These are phyloP conservation scores for Achatina immaculata DNA, from an alignment of 1,140 invertebrate genomes.

Conservation along the genomic window DNA sequence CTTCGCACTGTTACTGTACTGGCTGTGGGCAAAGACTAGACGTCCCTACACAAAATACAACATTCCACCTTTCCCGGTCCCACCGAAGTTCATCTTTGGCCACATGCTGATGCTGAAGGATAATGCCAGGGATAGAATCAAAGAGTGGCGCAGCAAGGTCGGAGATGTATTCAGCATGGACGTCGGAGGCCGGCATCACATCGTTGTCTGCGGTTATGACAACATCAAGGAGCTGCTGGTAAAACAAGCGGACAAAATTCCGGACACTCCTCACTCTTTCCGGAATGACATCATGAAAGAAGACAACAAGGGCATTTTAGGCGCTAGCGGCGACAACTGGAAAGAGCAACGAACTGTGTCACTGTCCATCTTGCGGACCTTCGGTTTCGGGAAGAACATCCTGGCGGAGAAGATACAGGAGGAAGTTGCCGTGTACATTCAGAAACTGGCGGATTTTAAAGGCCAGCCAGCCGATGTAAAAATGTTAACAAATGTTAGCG, in stretches of 20 bases:
- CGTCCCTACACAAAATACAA: neutral
- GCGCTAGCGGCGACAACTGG: slow-evolving; percentile 1
- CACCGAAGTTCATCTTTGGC: neutral
- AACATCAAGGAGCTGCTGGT: slow-evolving; percentile 5
- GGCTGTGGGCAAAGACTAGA: neutral
- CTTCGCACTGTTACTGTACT: neutral
- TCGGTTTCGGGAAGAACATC: slow-evolving; percentile 13
- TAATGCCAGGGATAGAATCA: neutral
- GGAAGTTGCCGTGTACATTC: neutral
- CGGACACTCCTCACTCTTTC: neutral
- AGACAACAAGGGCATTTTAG: neutral
- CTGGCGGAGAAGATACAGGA: slow-evolving; percentile 3
- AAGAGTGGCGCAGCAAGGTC: neutral
- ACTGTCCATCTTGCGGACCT: neutral
- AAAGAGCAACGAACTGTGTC: slow-evolving; percentile 11
- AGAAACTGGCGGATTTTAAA: neutral
- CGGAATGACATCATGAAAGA: neutral
- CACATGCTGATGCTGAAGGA: neutral
- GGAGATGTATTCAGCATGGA: slow-evolving; percentile 16
- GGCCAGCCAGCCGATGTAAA: neutral
- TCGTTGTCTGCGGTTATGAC: slow-evolving; percentile 17
- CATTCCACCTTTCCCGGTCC: slow-evolving; percentile 11
- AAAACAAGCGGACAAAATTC: neutral
- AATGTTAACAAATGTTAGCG: neutral
- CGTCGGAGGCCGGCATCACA: neutral